Evolutionary conservation across 2,113 vertebrate genomes (phyloP), one percentile per base, ranked within the genome.

Genomic region (Halichoeres trimaculatus): DNA sequence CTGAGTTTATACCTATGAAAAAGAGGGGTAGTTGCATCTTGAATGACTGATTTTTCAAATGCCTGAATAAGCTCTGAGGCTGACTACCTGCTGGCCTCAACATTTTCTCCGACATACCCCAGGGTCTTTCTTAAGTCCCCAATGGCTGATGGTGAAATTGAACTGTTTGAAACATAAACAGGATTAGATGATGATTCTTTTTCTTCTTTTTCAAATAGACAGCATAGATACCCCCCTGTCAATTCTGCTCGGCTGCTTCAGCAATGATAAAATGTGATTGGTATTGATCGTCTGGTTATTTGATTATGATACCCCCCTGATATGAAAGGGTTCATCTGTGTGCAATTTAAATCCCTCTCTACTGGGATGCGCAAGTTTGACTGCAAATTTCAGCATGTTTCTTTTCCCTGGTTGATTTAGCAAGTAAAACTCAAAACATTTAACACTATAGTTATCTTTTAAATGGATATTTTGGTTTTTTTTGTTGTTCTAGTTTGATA

Each of bases 101-200:
- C 59, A 58, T 70, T 79, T 78, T 3, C 22, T 43, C 12, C 30
- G 30, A 30, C 30, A 52, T 40, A 53, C 26, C 70, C 70, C 41
- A 3, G 47, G 48, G 41, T 2, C 23, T n/a, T 54, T 79, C 43
- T 80, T 64, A 72, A 71, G 72, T 79, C 76, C 59, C 53, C 76
- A n/a, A 52, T 61, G 64, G 60, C 77, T 56, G 60, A 68, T 43
- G 26, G 61, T 55, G 73, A 85, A 88, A 83, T 78, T 76, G 55
- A 80, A 76, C 70, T 4, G 59, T 86, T 89, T 83, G 69, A 81
- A 85, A 74, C 43, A 67, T 76, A 69, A 85, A 87, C 71, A 54
- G 54, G 82, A 81, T 84, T 68, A 51, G 54, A 69, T 22, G 6
- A 24, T 47, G n/a, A n/a, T n/a, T n/a, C n/a, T n/a, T 79, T 66